A percentile compares a stretch with the other conserved stretches of the same genome.
Conservation (phyloP, 35 echinoderm and acorn worm genomes). For the Heliocidaris erythrogramma region DNA sequence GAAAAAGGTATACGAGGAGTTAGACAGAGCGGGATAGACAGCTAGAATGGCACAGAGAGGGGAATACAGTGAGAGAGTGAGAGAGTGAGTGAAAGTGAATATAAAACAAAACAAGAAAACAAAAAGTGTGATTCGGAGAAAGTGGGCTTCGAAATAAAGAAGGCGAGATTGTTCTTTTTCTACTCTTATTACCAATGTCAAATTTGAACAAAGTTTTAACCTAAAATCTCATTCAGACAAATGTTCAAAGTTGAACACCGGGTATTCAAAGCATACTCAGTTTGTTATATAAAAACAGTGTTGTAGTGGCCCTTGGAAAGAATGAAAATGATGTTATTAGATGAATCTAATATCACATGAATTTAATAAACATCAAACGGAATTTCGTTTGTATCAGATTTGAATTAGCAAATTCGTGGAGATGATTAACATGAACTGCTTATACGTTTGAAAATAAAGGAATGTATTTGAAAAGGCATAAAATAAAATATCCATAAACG, state of each 20-base stretch:
- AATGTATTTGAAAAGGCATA: too few relatives aligned
- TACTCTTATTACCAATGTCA: not conserved
- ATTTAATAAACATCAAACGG: too few relatives aligned
- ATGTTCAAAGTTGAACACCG: not conserved
- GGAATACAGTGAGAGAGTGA: too few relatives aligned
- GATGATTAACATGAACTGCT: too few relatives aligned
- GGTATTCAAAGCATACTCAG: not conserved
- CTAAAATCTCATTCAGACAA: not conserved
- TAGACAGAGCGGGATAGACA: not conserved
- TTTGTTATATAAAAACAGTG: not conserved
- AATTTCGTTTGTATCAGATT: too few relatives aligned
- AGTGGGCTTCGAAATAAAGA: not conserved
- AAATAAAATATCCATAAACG: too few relatives aligned
- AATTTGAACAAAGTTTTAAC: constrained; percentile 12
- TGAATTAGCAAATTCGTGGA: too few relatives aligned
- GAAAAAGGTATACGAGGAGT: not conserved
- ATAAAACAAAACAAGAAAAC: not conserved
- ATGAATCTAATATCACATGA: too few relatives aligned
- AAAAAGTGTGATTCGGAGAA: not conserved
- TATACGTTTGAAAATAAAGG: too few relatives aligned
- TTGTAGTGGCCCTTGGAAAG: too few relatives aligned
- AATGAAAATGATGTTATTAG: too few relatives aligned
- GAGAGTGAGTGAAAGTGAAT: not conserved
- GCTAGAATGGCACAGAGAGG: not conserved
- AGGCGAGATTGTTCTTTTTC: not conserved